Conservation (phyloP, 2,113 vertebrate genomes). For the Chroicocephalus ridibundus region DNA sequence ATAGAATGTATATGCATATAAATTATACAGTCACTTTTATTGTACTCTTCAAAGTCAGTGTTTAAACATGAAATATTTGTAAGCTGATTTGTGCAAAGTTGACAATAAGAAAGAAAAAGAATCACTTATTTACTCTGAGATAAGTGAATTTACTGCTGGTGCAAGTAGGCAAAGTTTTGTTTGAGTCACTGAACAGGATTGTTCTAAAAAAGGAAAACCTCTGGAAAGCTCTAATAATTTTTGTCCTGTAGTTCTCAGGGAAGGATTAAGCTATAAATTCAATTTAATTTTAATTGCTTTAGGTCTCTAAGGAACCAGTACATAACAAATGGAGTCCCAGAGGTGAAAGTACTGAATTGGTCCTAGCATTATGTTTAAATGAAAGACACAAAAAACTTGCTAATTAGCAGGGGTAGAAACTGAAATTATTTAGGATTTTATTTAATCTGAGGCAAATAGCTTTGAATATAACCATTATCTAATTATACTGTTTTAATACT, state of each 20-base stretch:
- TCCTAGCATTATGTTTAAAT: constrained; percentile 57
- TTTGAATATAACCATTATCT: constrained; percentile 61
- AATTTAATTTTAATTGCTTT: constrained; percentile 75
- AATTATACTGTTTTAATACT: constrained; percentile 52
- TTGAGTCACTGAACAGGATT: not conserved
- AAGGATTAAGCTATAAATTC: constrained; percentile 65
- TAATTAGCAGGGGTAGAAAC: constrained; percentile 64
- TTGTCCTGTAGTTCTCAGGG: constrained; percentile 5
- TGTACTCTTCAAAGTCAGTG: not conserved
- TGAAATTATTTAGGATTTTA: constrained; percentile 63
- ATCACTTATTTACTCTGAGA: not conserved
- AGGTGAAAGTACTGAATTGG: constrained; percentile 29
- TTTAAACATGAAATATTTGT: not conserved
- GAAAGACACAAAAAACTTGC: constrained; percentile 49
- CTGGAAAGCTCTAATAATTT: constrained; percentile 28
- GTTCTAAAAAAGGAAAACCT: constrained; percentile 24
- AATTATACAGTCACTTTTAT: not conserved
- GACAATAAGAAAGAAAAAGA: not conserved
- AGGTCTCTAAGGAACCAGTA: constrained; percentile 51
- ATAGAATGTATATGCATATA: not conserved
- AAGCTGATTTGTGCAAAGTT: not conserved
- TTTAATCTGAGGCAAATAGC: constrained; percentile 68
- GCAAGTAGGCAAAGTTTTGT: not conserved
- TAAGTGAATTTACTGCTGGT: not conserved
- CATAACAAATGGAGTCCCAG: constrained; percentile 48